Conservation (phyloP, 2,113 vertebrate species). For the Pogonocichla stellata region DNA sequence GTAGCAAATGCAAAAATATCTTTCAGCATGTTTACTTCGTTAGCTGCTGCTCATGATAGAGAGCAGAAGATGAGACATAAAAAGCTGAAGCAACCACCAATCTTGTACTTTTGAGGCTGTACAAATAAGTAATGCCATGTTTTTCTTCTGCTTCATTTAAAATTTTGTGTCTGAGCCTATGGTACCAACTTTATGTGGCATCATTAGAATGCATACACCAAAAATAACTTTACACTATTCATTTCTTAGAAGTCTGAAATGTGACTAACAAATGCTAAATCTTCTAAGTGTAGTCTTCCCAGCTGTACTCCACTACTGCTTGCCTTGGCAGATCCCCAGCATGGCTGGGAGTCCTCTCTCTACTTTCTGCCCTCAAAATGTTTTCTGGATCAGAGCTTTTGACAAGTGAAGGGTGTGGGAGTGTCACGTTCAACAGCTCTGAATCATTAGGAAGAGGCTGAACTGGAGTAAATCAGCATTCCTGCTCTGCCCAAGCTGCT, state of each 20-base stretch:
- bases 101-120: not conserved
- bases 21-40: slow-evolving; percentile 9
- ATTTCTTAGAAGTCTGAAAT: slow-evolving; percentile 31
- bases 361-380: not conserved
- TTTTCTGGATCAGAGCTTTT: slow-evolving; percentile 24
- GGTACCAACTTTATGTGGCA: not conserved
- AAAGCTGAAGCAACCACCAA: not conserved
- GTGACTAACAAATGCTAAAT: not conserved
- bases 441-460: not conserved
- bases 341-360: not conserved
- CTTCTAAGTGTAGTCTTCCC: not conserved
- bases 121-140: not conserved
- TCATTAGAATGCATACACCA: not conserved
- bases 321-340: not conserved
- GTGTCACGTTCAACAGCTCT: not conserved
- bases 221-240: slow-evolving; percentile 4
- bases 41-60: not conserved
- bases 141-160: not conserved
- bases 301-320: not conserved
- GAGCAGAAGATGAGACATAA: not conserved
- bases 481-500: not conserved
- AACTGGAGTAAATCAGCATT: not conserved
- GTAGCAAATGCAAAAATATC: not conserved
- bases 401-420: not conserved
- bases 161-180: not conserved